Evolutionary conservation across 2,797 vertebrate genomes (phyloP), one percentile per base, ranked within the genome.

Genomic region (Epinephelus awoara): DNA sequence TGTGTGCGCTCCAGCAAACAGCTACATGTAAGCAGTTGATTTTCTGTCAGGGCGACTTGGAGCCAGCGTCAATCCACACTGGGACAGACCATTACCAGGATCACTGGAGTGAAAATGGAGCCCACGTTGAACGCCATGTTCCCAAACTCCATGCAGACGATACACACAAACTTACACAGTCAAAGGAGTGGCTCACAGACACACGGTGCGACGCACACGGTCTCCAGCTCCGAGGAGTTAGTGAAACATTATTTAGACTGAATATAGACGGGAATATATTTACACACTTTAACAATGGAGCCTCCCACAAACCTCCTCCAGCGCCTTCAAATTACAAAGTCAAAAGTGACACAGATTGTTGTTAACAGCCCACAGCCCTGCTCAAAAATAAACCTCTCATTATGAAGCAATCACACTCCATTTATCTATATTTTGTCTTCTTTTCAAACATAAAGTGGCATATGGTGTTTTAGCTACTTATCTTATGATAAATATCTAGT

Each of bases 11-110:
- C 73, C 82, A 89, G 85, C 90, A 92, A 91, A 91, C 91, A 88
- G 86, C 82, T 67, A 78, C 91, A 89, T 88, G 90, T 77, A 87
- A 91, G 90, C 75, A 63, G 90, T 93, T 91, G 93, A 94, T 92
- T 94, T 94, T 90, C 92, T 94, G 92, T 95, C 94, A 93, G 71
- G 88, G 58, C 23, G 77, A 91, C 89, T 93, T 77, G 88, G 73
- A 88, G 61, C 65, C 76, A 42, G 79, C 61, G 83, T 94, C 93
- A 94, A 63, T 94, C 92, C 79, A 47, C 78, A 58, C 52, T 17
- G 78, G 90, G 80, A 89, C 71, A 8, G 86, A 90, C 88, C 90
- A 92, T 94, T 93, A 94, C 83, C 88, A 49, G 82, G 90, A 85
- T 81, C 85, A 92, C 56, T 90, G 83, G 81, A 93, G 91, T 91